Evolutionary conservation across 2,888 invertebrate species (phyloP), one percentile per base, ranked within the genome.

Genomic region (Drosophila gaucha): DNA sequence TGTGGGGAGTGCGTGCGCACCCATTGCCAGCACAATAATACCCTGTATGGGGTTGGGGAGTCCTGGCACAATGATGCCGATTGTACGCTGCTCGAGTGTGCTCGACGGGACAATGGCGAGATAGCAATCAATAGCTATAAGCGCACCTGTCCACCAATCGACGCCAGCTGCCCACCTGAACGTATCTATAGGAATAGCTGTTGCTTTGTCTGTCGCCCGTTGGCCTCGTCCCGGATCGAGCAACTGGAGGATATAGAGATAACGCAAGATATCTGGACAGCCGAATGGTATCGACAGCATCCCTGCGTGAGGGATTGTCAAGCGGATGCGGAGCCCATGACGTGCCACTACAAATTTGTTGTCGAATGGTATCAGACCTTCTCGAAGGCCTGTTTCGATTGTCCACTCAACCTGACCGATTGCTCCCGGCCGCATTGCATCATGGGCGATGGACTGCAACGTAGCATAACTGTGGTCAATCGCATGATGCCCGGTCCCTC

Each of bases 351-450:
- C 88, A 92, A 92, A 35, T 96, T 92, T 62, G 86, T 89, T 3
- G 89, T 92, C 2, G 97, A 97, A 90, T 95, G 95, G 94, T 97
- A 97, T 91, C 94, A 95, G 76, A 95, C 96, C 0, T 94, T 97
- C 93, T 96, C 97, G 89, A 97, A 97, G 90, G 97, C 97, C 0
- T 98, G 98, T 85, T 96, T 94, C 87, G 92, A 95, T 80, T 98
- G 98, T 89, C 97, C 97, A 0, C 93, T 92, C 62, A 95, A 95
- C 89, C 76, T 92, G 1, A 94, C 94, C 0, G 97, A 98, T 89
- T 98, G 98, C 88, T 92, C 91, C 43, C 93, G 95, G 50, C 94
- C 94, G 0, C 96, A 98, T 89, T 98, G 98, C 89, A 94, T 98
- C 64, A 93, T 96, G 0, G 96, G 95, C 1, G 97, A 98, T 90